These are phyloP conservation scores for Sericinus montela DNA, from an alignment of 2,888 invertebrate genomes.

Conservation along the genomic window DNA sequence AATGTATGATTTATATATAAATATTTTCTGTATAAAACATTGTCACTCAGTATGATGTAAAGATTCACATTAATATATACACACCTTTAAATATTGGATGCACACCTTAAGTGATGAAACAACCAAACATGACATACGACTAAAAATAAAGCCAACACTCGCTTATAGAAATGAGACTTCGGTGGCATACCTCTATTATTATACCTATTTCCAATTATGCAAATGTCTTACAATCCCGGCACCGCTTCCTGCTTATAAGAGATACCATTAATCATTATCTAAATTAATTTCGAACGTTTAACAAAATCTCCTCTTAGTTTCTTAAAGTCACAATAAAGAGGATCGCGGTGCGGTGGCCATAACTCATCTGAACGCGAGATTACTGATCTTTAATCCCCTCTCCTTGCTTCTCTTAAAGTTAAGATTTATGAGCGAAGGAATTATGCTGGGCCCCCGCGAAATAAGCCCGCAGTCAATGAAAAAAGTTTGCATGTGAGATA, in stretches of 20 bases:
- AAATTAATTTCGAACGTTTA: constrained; percentile 78
- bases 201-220: constrained; percentile 59
- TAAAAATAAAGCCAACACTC: too few species aligned
- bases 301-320: constrained; percentile 77
- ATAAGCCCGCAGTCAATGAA: constrained; percentile 66
- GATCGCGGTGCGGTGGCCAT: constrained; percentile 75
- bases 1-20: too few species aligned
- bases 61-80: too few species aligned
- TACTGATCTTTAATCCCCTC: constrained; percentile 88
- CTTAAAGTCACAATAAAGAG: constrained; percentile 79
- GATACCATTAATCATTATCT: constrained; percentile 78
- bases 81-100: too few species aligned
- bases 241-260: constrained; percentile 51
- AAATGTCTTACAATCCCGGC: constrained; percentile 51
- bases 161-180: too few species aligned
- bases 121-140: too few species aligned
- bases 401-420: constrained; percentile 83
- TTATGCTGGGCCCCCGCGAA: constrained; percentile 81
- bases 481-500: constrained; percentile 57
- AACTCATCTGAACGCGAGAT: constrained; percentile 85
- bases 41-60: too few species aligned
- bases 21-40: too few species aligned
- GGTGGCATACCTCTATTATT: constrained; percentile 17
- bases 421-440: constrained; percentile 85
- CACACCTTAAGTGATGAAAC: too few species aligned